Evolutionary conservation across 2,113 vertebrate species (phyloP), one percentile per base, ranked within the genome.

Genomic region (Pseudopodoces humilis): DNA sequence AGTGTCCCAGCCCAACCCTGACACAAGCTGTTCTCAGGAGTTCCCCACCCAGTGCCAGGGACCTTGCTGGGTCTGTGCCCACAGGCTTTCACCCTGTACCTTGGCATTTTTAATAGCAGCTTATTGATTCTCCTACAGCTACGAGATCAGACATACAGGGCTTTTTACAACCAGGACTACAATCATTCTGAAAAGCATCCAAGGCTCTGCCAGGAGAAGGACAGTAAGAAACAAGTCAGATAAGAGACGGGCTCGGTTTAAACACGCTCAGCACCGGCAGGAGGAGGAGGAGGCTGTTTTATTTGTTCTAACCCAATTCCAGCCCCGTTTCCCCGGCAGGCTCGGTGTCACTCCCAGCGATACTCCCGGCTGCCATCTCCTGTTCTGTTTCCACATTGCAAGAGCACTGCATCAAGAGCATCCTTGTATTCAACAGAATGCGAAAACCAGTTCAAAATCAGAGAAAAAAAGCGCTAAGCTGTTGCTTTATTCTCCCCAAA

Each of bases 351-450:
- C n/a, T 69, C 65, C 15, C 81, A 31, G 82, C 4, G 10, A 33
- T 82, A 82, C 96, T 88, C 88, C 95, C 14, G 56, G 62, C 12
- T 93, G 95, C 95, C 95, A 96, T 92, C 96, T 96, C 87, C 47
- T 92, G 96, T 19, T 93, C 22, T 8, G 3, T 23, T 35, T 49
- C 49, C 20, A 65, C 88, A 79, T 2, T 78, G 88, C 94, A 95
- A 1, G 39, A 39, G 12, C 39, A 12, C 39, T 39, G 39, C 39
- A 39, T 39, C 39, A 39, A 39, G 39, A 11, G 39, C 39, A 39
- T 39, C 39, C 4, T 24, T 8, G 35, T 2, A 15, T 16, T 37
- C 70, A 23, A 39, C 8, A 56, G 55, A 79, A 79, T 0, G 46
- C 0, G 0, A 4, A 49, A 25, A 41, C 6, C 27, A 13, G 22